Percentiles rank a stretch among this genome's conserved stretches.
phyloP scores from a whole-genome alignment of 2,113 vertebrate species.

The Apistogramma diplotaenia region DNA sequence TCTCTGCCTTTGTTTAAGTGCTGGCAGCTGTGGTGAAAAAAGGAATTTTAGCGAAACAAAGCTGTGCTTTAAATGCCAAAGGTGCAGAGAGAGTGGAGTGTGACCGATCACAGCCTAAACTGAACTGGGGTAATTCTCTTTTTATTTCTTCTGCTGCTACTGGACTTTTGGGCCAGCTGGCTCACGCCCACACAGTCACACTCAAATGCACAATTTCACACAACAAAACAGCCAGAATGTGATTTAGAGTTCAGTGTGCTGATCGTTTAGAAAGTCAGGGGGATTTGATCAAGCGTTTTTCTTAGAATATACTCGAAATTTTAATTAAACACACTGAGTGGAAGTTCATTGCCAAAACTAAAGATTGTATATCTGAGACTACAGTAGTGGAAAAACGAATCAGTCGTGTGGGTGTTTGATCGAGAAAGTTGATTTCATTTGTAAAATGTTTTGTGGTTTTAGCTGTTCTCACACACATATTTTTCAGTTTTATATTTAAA shows the following conservation, averaged over 20 bases:
- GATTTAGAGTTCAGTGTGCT: neutral
- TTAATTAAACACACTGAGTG: neutral
- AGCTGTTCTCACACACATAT: neutral
- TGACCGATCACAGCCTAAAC: constrained; percentile 19
- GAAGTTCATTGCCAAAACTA: neutral
- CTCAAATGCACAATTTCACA: constrained; percentile 16
- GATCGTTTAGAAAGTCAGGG: constrained; percentile 23
- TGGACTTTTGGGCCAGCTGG: constrained; percentile 50
- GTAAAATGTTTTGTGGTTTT: neutral
- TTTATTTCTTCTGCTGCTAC: constrained; percentile 7
- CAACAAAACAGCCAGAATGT: neutral
- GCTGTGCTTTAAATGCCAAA: neutral
- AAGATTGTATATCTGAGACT: neutral
- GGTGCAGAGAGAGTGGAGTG: neutral
- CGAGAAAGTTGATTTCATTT: neutral
- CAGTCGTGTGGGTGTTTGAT: neutral
- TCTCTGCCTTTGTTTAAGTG: neutral
- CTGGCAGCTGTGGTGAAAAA: neutral
- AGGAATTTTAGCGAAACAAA: neutral
- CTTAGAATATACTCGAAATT: neutral
- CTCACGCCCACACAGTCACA: constrained; percentile 37
- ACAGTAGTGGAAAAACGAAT: constrained; percentile 13
- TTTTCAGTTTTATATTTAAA: neutral
- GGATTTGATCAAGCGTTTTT: constrained; percentile 30
- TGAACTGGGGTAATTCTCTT: constrained; percentile 29